Base-by-base conservation (phyloP, 2,888 invertebrate genomes). In the Pseudanteris insignis region DNA sequence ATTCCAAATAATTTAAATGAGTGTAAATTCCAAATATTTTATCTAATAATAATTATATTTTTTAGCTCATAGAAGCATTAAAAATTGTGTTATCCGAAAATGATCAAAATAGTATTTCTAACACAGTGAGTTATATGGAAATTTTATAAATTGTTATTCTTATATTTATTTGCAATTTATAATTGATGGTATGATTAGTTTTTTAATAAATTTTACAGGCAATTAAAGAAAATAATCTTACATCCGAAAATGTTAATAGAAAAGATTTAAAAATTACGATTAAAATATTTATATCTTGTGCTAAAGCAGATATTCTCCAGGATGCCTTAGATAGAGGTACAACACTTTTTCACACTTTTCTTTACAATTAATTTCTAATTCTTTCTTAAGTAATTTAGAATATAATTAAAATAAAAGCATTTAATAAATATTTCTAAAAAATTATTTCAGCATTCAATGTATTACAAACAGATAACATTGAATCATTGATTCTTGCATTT, bases 401-500 rank as follows among this genome's bases (percentile, higher is more conserved):
- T 14, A 34, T 24, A 33, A 26, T 28, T n/a, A n/a, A n/a, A n/a
- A n/a, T n/a, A n/a, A n/a, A n/a, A n/a, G n/a, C n/a, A n/a, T n/a
- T n/a, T n/a, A n/a, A n/a, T n/a, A n/a, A 15, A 37, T 25, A 21
- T 26, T 21, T n/a, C n/a, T 32, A n/a, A 26, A 2, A n/a, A 26
- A 4, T 26, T 32, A n/a, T 50, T 50, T 2, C 34, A 59, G 91
- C 90, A 11, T 86, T 91, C 70, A 78, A 84, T 37, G 86, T 88
- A 12, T 82, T 95, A 37, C 86, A 88, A 53, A 88, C 90, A 0
- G 83, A 85, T 5, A 85, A 85, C 70, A 86, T 95, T 66, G 93
- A 95, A 76, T 92, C 92, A 65, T 86, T 94, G 18, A 89, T 92
- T 26, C 82, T 95, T 64, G 88, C 93, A 0, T 91, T 91, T 79